Percentiles rank a stretch among this genome's conserved stretches.
Evolutionary conservation across 2,888 invertebrate species (phyloP).

Genomic region (Leptinotarsa tumamoca): DNA sequence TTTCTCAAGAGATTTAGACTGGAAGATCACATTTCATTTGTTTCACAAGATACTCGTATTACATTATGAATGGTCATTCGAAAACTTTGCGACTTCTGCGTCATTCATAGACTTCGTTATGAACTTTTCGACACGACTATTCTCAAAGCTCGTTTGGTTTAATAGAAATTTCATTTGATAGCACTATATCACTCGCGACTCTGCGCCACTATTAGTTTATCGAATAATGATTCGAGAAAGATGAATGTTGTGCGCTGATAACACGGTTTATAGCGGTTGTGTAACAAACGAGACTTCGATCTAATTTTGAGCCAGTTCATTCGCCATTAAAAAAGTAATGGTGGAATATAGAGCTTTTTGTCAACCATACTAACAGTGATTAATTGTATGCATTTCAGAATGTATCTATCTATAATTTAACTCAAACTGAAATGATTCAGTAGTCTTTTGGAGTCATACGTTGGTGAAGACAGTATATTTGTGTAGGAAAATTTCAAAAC

Average conservation of each 20-base stretch:
- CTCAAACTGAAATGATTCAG: no score
- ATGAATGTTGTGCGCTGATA: conserved; percentile 35
- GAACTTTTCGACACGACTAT: neutral
- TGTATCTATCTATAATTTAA: no score
- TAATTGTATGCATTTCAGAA: neutral
- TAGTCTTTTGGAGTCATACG: no score
- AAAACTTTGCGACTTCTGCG: conserved; percentile 31
- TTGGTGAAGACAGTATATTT: no score
- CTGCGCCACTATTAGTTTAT: conserved; percentile 32
- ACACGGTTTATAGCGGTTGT: conserved; percentile 29
- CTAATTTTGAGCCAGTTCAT: neutral
- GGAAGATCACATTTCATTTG: conserved; percentile 37
- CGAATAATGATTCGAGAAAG: conserved; percentile 33
- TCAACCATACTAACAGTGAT: neutral
- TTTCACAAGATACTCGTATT: conserved; percentile 27
- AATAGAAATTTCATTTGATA: conserved; percentile 6
- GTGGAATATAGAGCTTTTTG: neutral
- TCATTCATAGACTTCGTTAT: conserved; percentile 29
- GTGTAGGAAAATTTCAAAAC: no score
- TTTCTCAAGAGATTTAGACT: conserved; percentile 27
- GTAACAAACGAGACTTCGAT: conserved; percentile 13
- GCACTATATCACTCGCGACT: conserved; percentile 20
- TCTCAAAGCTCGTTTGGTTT: neutral
- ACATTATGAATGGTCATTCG: conserved; percentile 39
- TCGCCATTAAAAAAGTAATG: neutral